Percentiles rank a stretch among this genome's conserved stretches.
Conservation (phyloP, 1,140 invertebrate genomes). For the Drosophila murphyi region DNA sequence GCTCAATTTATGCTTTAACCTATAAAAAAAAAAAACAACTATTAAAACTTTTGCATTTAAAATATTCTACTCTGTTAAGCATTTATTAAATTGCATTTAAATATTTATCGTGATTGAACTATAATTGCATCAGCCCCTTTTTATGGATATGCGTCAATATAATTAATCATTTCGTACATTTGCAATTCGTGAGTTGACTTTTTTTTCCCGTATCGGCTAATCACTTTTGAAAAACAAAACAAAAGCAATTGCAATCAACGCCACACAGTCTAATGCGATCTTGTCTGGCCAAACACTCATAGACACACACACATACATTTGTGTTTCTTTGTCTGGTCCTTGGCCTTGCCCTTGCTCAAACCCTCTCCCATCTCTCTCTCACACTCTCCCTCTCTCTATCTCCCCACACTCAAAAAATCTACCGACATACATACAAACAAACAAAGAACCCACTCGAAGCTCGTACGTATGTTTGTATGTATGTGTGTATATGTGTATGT, state of each 20-base stretch:
- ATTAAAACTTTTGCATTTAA: too few relatives aligned
- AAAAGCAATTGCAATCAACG: constrained; percentile 22
- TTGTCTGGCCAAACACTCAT: constrained; percentile 27
- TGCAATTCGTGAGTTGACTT: neutral
- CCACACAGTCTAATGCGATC: constrained; percentile 56
- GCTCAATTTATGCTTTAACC: too few relatives aligned
- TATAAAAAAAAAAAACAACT: too few relatives aligned
- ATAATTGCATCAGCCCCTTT: neutral
- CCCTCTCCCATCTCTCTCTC: neutral
- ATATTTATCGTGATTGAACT: neutral
- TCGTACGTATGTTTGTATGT: constrained; percentile 8
- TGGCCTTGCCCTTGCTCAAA: constrained; percentile 61
- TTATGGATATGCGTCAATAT: neutral
- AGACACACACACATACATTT: neutral
- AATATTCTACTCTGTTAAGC: neutral
- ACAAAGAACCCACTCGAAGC: constrained; percentile 28
- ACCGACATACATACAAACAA: neutral
- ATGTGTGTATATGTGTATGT: neutral
- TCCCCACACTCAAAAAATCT: neutral
- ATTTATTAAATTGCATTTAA: neutral
- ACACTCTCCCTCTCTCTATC: too few relatives aligned
- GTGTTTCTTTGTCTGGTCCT: constrained; percentile 71
- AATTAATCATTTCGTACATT: too few relatives aligned
- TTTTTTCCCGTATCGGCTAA: constrained; percentile 18
- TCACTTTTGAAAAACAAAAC: constrained; percentile 26